Conservation (phyloP, 2,888 invertebrate genomes). For the Acronicta aceris region DNA sequence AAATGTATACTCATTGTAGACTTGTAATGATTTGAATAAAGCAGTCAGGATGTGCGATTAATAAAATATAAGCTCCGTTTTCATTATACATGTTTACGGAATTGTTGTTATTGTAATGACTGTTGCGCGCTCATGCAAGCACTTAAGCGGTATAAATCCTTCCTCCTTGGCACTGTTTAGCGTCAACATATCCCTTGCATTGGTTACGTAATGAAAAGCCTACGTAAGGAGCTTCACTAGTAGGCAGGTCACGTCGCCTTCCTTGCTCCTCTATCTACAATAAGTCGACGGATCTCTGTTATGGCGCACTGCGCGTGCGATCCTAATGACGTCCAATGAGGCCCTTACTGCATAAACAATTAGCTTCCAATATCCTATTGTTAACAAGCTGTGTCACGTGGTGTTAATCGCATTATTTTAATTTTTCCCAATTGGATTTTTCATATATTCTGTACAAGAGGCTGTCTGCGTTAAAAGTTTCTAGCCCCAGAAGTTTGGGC, state of each 20-base stretch:
- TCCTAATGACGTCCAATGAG: conserved; percentile 59
- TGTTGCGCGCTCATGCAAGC: conserved; percentile 58
- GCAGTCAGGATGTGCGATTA: conserved; percentile 39
- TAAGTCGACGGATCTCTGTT: conserved; percentile 44
- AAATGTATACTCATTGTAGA: conserved; percentile 13
- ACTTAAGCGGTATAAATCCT: conserved; percentile 60
- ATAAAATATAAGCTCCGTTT: conserved; percentile 40
- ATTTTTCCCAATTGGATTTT: neutral
- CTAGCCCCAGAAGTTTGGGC: too few species aligned
- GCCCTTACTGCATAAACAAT: conserved; percentile 48
- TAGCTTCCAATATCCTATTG: conserved; percentile 37
- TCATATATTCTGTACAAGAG: too few species aligned
- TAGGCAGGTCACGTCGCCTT: conserved; percentile 66
- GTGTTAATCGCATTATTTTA: neutral
- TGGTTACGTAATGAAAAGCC: conserved; percentile 69
- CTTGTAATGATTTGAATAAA: conserved; percentile 29
- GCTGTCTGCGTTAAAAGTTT: too few species aligned
- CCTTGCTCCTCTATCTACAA: conserved; percentile 55
- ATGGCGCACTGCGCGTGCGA: conserved; percentile 46
- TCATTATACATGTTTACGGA: conserved; percentile 56
- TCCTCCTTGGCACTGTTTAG: conserved; percentile 73
- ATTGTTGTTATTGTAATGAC: conserved; percentile 42
- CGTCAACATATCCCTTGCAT: conserved; percentile 59
- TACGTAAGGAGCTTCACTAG: conserved; percentile 64
- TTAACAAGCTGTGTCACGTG: conserved; percentile 9